Evolutionary conservation across 2,888 invertebrate species (phyloP), one percentile per base, ranked within the genome.

Genomic region (Drosophila histrio): DNA sequence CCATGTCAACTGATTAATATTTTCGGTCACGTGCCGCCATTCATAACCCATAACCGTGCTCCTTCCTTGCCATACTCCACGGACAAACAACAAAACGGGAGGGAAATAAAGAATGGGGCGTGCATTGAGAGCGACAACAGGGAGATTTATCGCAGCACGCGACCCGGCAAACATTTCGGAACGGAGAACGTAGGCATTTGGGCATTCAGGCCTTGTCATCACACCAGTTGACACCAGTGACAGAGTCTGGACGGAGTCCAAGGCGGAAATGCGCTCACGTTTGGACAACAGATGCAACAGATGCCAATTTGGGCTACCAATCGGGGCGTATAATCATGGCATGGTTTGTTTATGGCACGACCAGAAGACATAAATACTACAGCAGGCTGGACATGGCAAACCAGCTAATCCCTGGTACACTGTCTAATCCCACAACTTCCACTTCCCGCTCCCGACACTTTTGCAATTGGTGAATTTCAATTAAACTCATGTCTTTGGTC

Each of bases 1-100:
- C 81, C 80, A 83, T 82, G 86, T 88, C 79, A 84, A 87, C 90
- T 90, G 89, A 89, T 89, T 89, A 90, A 90, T 90, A 90, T 90
- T 90, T 89, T 89, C 63, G 88, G 90, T 90, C 90, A 90, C 90
- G 90, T 90, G 90, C 90, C 89, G 77, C 72, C 67, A 71, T 76
- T 65, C 75, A 71, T 79, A 77, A 68, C 77, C 72, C 52, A 52
- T 53, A 41, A 54, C 54, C 54, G 24, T 34, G 22, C 43, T 43
- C 11, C 34, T 50, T 28, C 43, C 19, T 32, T 17, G 43, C n/a
- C n/a, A n/a, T 15, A 21, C 52, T 15, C n/a, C 54, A 62, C 49
- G 66, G 53, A 61, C 75, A 78, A 59, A 59, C 72, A 71, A 34
- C 28, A 41, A 28, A 56, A 52, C 13, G 47, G 32, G 9, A 15